Evolutionary conservation across 1,140 invertebrate species (phyloP).

Genomic region (Bombus difficillimus): DNA sequence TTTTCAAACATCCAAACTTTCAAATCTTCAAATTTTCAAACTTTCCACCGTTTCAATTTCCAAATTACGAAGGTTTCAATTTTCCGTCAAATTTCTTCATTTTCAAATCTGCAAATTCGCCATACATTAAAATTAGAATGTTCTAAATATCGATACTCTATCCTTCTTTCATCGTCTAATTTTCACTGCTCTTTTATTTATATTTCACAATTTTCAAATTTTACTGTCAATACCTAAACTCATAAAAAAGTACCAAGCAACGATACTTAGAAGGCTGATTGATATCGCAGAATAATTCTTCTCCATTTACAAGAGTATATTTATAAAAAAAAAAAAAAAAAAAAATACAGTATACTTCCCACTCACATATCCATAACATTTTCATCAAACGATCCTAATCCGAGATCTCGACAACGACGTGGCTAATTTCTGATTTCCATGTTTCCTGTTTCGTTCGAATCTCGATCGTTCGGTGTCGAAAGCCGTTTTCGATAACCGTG

Average conservation of each 20-base stretch:
- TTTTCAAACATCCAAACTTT: too few species aligned
- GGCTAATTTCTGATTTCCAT: not conserved
- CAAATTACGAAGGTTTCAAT: not conserved
- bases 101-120: not conserved
- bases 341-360: too few species aligned
- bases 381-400: not conserved
- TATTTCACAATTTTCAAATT: too few species aligned
- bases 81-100: not conserved
- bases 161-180: too few species aligned
- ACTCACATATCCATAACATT: not conserved
- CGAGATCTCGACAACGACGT: not conserved
- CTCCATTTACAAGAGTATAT: too few species aligned
- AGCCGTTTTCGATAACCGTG: conserved; percentile 39
- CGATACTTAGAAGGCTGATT: too few species aligned
- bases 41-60: not conserved
- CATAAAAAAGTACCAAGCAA: too few species aligned
- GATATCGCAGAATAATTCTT: too few species aligned
- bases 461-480: conserved; percentile 4
- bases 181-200: too few species aligned
- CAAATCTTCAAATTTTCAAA: not conserved
- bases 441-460: not conserved
- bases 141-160: not conserved
- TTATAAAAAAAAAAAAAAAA: too few species aligned
- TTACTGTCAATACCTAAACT: too few species aligned
- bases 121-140: not conserved